These are phyloP conservation scores for Abscondita cerata DNA, from an alignment of 2,888 invertebrate genomes.

Conservation along the genomic window DNA sequence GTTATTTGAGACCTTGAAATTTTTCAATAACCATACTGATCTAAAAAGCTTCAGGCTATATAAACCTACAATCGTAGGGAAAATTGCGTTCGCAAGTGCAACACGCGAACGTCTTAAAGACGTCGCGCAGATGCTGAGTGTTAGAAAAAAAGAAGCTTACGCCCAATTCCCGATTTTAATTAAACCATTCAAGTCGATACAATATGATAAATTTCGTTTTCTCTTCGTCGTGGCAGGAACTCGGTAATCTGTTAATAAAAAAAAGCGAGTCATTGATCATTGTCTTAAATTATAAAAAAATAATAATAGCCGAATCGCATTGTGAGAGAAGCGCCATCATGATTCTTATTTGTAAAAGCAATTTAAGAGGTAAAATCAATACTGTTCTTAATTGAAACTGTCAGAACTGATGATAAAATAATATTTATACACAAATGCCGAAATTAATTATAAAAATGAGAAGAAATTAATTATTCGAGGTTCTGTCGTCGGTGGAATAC, in stretches of 20 bases:
- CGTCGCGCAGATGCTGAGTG: neutral
- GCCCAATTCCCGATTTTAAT: neutral
- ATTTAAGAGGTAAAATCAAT: constrained; percentile 33
- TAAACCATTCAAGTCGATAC: too few species aligned
- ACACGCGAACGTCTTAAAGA: constrained; percentile 1
- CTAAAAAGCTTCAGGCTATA: constrained; percentile 33
- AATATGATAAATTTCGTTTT: too few species aligned
- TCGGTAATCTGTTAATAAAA: neutral
- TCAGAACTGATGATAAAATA: constrained; percentile 34
- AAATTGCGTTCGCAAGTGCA: constrained; percentile 19
- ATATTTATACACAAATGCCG: constrained; percentile 35
- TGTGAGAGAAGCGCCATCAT: constrained; percentile 18
- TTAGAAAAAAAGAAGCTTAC: too few species aligned
- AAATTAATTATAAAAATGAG: constrained; percentile 33
- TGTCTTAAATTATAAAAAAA: constrained; percentile 29
- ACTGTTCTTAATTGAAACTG: constrained; percentile 35
- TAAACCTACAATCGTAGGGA: constrained; percentile 42
- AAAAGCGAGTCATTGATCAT: constrained; percentile 30
- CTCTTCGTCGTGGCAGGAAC: neutral
- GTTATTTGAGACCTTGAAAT: constrained; percentile 2
- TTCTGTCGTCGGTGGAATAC: constrained; percentile 19
- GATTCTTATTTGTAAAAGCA: constrained; percentile 32
- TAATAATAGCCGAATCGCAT: constrained; percentile 20
- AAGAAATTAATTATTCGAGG: constrained; percentile 29
- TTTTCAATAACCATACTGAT: constrained; percentile 7